These are phyloP conservation scores for Melitaea athalia DNA, from an alignment of 2,888 invertebrate species.

Conservation along the genomic window DNA sequence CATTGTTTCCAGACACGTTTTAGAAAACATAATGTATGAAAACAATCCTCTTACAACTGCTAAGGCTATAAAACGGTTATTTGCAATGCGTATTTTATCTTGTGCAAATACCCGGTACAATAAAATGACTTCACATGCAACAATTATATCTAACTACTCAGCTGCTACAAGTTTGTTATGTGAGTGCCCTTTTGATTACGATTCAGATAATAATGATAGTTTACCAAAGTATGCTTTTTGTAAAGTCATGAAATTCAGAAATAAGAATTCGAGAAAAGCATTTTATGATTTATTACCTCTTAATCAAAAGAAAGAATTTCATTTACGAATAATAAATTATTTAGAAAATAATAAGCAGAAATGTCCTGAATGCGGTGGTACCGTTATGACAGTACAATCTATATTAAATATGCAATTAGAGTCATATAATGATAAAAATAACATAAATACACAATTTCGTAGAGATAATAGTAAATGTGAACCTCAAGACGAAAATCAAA, in stretches of 20 bases:
- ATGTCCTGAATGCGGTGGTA: constrained; percentile 77
- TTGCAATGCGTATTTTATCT: constrained; percentile 77
- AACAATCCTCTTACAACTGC: constrained; percentile 72
- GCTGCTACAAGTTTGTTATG: constrained; percentile 52
- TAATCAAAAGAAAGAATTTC: constrained; percentile 81
- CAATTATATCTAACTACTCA: constrained; percentile 40
- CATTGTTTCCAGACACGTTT: constrained; percentile 74
- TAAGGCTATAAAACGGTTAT: constrained; percentile 80
- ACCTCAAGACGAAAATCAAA: constrained; percentile 30
- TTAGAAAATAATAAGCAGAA: constrained; percentile 76
- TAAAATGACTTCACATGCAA: constrained; percentile 44
- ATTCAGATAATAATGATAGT: constrained; percentile 56
- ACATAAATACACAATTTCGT: constrained; percentile 21
- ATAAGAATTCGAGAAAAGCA: constrained; percentile 72
- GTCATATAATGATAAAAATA: constrained; percentile 23
- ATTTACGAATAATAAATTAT: constrained; percentile 75
- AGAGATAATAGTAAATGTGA: constrained; percentile 20
- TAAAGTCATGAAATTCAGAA: constrained; percentile 81
- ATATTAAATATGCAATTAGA: constrained; percentile 43
- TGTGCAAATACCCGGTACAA: constrained; percentile 69
- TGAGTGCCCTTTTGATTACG: constrained; percentile 68
- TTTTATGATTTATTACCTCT: constrained; percentile 80
- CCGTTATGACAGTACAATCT: constrained; percentile 63
- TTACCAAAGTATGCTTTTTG: constrained; percentile 82
- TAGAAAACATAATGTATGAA: constrained; percentile 81